These are phyloP conservation scores for Pituophis catenifer DNA, from an alignment of 2,113 vertebrate genomes.

Conservation along the genomic window DNA sequence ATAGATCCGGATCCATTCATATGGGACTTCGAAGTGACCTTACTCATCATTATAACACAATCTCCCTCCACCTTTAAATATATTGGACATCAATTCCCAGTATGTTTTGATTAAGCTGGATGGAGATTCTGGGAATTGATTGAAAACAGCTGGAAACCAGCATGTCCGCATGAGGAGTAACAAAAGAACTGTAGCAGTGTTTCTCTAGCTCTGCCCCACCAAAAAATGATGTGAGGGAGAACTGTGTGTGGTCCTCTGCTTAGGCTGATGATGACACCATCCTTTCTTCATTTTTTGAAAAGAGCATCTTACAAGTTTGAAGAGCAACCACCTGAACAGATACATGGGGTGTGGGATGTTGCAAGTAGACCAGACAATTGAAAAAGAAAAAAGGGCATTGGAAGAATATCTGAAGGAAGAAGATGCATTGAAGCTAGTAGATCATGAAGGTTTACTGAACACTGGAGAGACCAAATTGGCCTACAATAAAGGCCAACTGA, in stretches of 20 bases:
- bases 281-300: not conserved
- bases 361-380: not conserved
- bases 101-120: not conserved
- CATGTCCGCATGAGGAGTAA: not conserved
- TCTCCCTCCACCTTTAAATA: not conserved
- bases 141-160: not conserved
- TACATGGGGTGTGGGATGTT: not conserved
- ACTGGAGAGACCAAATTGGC: not conserved
- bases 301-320: not conserved
- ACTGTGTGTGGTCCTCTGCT: not conserved
- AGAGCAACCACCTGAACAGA: not conserved
- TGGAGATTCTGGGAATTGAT: not conserved
- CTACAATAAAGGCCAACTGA: not conserved
- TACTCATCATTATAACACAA: not conserved
- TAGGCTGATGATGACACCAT: not conserved
- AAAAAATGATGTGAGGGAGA: not conserved
- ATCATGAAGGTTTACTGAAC: not conserved
- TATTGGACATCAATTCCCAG: not conserved
- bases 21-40: not conserved
- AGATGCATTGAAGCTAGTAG: not conserved
- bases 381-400: not conserved
- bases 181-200: not conserved
- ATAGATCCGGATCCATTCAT: not conserved
- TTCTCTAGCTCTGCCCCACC: not conserved
- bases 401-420: not conserved